Percentiles rank a stretch among this genome's conserved stretches.
Evolutionary conservation across 2,797 vertebrate genomes (phyloP).

Genomic region (Paguma larvata): DNA sequence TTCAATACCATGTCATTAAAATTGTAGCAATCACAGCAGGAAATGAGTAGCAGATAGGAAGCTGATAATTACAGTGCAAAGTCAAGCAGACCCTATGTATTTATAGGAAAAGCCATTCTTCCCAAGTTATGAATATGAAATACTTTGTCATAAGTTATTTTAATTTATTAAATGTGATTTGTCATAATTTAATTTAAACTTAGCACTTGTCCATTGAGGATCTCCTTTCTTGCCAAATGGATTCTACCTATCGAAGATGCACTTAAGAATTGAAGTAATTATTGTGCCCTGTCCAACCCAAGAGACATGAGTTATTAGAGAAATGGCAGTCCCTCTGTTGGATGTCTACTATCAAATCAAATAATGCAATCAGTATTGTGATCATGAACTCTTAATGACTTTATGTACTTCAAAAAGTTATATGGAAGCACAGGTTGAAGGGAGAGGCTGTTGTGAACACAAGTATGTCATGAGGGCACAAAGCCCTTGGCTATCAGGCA

Average conservation of each 20-base stretch:
- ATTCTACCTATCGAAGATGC: background rate
- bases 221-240: background rate
- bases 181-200: background rate
- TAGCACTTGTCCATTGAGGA: background rate
- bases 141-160: background rate
- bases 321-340: background rate
- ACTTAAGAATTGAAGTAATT: background rate
- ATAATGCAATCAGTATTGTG: background rate
- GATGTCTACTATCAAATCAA: background rate
- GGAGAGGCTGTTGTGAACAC: background rate
- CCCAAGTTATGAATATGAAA: slow-evolving; percentile 11
- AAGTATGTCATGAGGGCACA: background rate
- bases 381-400: slow-evolving; percentile 11
- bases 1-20: background rate
- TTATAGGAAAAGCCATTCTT: slow-evolving; percentile 6
- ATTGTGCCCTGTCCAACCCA: background rate
- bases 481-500: background rate
- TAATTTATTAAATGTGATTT: background rate
- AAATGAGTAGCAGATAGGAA: background rate
- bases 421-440: background rate
- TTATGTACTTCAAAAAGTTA: background rate
- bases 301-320: background rate
- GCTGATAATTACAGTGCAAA: slow-evolving; percentile 29
- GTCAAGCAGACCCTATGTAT: background rate
- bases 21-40: background rate